phyloP scores from a whole-genome alignment of 1,140 invertebrate genomes.

The Dolichoris vasculosae region DNA sequence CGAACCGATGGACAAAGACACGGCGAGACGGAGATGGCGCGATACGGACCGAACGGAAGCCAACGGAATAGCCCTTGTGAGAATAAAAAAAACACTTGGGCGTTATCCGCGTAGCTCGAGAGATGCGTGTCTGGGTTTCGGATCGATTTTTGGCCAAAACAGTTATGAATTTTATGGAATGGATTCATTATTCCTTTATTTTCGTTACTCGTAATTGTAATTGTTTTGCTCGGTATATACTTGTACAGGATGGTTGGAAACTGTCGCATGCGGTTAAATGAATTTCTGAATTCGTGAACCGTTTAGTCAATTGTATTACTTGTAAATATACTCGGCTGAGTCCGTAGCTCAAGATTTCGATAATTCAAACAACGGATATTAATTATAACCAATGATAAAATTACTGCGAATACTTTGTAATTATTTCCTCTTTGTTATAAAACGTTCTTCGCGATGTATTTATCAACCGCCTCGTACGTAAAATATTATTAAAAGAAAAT shows the following conservation, averaged over 20 bases:
- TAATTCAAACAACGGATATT: neutral
- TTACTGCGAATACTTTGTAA: neutral
- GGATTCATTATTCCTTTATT: neutral
- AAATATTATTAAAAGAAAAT: neutral
- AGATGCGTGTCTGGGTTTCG: neutral
- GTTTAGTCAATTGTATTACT: neutral
- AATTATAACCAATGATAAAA: neutral
- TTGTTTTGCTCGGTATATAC: neutral
- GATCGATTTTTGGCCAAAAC: neutral
- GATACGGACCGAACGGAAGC: neutral
- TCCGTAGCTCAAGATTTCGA: neutral
- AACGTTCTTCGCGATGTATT: neutral
- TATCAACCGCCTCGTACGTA: neutral
- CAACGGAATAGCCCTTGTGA: neutral
- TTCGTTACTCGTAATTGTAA: neutral
- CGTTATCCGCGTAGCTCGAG: neutral
- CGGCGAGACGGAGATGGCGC: neutral
- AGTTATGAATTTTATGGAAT: neutral
- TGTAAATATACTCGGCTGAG: neutral
- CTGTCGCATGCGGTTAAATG: neutral
- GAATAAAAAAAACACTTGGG: neutral
- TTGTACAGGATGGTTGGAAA: neutral
- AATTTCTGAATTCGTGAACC: neutral
- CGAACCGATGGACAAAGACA: constrained; percentile 20
- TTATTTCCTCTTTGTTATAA: neutral